A percentile compares a stretch with the other conserved stretches of the same genome.
These are phyloP conservation scores for Cotesia congregata DNA, from an alignment of 2,888 invertebrate genomes.

Conservation along the genomic window DNA sequence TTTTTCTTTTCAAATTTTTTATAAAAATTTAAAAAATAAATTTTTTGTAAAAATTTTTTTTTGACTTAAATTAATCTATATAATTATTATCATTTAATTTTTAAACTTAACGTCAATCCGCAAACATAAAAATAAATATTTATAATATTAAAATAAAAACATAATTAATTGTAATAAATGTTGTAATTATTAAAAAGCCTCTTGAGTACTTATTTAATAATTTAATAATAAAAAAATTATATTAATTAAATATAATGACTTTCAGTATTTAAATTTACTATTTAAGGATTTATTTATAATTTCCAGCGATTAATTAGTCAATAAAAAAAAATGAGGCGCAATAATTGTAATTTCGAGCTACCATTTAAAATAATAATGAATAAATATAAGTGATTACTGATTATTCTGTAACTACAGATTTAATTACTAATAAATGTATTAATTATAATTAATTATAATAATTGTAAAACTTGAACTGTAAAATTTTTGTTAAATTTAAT, in stretches of 20 bases:
- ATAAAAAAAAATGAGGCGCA: background rate
- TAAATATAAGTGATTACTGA: background rate
- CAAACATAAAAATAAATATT: background rate
- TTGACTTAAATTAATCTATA: no score
- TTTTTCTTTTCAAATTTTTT: no score
- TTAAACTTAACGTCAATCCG: background rate
- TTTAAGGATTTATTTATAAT: background rate
- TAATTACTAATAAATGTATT: background rate
- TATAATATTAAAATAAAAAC: background rate
- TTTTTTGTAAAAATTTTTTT: no score
- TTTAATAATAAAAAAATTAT: background rate
- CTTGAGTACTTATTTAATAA: background rate
- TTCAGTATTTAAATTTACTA: background rate
- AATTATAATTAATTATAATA: background rate
- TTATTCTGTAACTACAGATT: background rate
- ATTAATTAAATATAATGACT: background rate
- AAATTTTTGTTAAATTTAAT: background rate
- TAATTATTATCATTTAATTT: no score
- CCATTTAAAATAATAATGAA: background rate
- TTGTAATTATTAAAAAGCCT: background rate
- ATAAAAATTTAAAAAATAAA: no score
- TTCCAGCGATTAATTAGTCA: background rate
- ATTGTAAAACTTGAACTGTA: background rate
- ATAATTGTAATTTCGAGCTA: background rate
- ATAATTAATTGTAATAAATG: background rate